Conservation (phyloP, 2,797 vertebrate species). For the Luscinia megarhynchos region DNA sequence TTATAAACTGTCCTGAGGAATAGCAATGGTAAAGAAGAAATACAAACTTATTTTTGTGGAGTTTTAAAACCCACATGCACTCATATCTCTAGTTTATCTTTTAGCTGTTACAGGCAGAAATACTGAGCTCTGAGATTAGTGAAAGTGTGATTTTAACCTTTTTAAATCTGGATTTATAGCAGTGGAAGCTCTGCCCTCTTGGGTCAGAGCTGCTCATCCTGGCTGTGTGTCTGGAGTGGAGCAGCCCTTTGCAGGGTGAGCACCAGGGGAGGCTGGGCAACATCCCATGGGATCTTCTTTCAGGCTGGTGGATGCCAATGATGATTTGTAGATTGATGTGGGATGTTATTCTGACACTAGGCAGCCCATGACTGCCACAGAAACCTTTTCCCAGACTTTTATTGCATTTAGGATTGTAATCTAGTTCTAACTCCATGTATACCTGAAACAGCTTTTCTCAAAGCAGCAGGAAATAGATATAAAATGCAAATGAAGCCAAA, state of each 20-base stretch:
- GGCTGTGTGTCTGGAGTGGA: background rate
- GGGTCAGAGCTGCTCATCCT: background rate
- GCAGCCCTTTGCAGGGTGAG: background rate
- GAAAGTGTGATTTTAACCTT: background rate
- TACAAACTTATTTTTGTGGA: background rate
- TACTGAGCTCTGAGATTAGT: background rate
- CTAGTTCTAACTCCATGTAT: background rate
- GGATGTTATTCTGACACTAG: background rate
- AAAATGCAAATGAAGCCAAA: constrained; percentile 27
- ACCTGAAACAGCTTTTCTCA: constrained; percentile 1
- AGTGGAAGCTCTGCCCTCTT: background rate
- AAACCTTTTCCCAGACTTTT: background rate
- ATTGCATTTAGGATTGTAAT: background rate
- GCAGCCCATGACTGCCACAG: background rate
- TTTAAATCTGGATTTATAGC: background rate
- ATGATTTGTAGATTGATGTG: background rate
- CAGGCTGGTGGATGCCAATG: background rate
- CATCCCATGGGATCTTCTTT: background rate
- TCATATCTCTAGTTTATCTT: background rate
- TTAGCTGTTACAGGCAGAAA: background rate
- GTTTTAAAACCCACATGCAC: background rate
- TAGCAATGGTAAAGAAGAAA: background rate
- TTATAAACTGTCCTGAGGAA: background rate
- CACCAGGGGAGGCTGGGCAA: background rate
- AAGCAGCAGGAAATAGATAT: background rate